Evolutionary conservation across 2,797 vertebrate genomes (phyloP), one percentile per base, ranked within the genome.

Genomic region (Enteromius argenteus): DNA sequence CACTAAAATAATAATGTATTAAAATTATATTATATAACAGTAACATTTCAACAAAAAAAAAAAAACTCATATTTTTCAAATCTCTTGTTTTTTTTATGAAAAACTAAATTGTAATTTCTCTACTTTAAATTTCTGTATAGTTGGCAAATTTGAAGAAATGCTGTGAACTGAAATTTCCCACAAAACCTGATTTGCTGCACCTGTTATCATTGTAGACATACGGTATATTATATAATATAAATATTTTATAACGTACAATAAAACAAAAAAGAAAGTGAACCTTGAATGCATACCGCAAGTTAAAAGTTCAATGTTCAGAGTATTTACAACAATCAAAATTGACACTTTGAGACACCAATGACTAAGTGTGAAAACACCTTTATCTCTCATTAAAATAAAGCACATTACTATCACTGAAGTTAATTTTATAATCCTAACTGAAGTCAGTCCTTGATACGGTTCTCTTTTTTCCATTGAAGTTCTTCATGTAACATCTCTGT

Each of bases 251-350:
- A 46, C 42, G 3, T 30, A 10, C 15, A 49, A 21, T 51, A 73
- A 73, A 0, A 2, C 1, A 9, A 19, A 51, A 32, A 46, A 30
- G 19, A 1, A 51, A 73, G 4, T 32, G 9, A 51, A 51, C 27
- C 44, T 32, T 51, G 9, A 44, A 35, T 35, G 17, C 15, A 49
- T 51, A 73, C 35, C 35, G 10, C 11, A 23, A 23, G 49, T 56
- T 37, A 74, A 74, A 74, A 74, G 27, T 74, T 4, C 30, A 75
- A 56, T 21, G 72, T 35, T 51, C 11, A 68, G 5, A 74, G 19
- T 10, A 46, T 17, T 77, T 5, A 17, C 8, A 30, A 10, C 9
- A 1, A 1, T 7, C 23, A 23, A 4, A 64, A 64, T 21, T 0
- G 0, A 39, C 35, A 60, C 13, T 60, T 23, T 39, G 44, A 30